Conservation (phyloP, 2,797 vertebrate species). For the Rhadinocentrus ornatus region DNA sequence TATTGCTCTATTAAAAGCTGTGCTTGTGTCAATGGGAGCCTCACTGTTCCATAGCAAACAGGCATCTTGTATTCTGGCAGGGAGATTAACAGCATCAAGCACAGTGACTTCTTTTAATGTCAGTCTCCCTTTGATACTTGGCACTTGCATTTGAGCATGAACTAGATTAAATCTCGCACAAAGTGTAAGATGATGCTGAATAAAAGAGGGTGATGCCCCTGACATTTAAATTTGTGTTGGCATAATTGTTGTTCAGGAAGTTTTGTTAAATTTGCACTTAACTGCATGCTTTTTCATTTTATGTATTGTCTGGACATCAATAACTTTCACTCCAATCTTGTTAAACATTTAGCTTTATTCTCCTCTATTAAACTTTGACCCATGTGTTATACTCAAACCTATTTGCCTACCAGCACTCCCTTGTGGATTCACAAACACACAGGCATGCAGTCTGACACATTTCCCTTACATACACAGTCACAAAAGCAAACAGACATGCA, state of each 20-base stretch:
- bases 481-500: slow-evolving; percentile 49
- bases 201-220: slow-evolving; percentile 41
- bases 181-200: slow-evolving; percentile 45
- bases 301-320: not conserved
- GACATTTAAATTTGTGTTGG: slow-evolving; percentile 50
- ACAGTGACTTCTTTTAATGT: slow-evolving; percentile 68
- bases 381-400: slow-evolving; percentile 19
- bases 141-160: slow-evolving; percentile 54
- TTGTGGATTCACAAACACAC: slow-evolving; percentile 37
- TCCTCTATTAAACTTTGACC: slow-evolving; percentile 2
- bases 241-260: slow-evolving; percentile 53
- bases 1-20: slow-evolving; percentile 73
- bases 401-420: slow-evolving; percentile 40
- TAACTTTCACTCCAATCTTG: slow-evolving; percentile 14
- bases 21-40: slow-evolving; percentile 65
- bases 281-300: slow-evolving; percentile 9
- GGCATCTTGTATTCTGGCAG: slow-evolving; percentile 64
- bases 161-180: slow-evolving; percentile 57
- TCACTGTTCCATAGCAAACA: slow-evolving; percentile 68
- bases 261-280: slow-evolving; percentile 31
- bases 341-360: not conserved
- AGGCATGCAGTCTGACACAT: slow-evolving; percentile 18
- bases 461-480: slow-evolving; percentile 34
- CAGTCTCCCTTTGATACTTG: slow-evolving; percentile 66
- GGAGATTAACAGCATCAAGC: slow-evolving; percentile 77